phyloP scores from a whole-genome alignment of 2,797 vertebrate species.

The Enteromius trimaculatus region DNA sequence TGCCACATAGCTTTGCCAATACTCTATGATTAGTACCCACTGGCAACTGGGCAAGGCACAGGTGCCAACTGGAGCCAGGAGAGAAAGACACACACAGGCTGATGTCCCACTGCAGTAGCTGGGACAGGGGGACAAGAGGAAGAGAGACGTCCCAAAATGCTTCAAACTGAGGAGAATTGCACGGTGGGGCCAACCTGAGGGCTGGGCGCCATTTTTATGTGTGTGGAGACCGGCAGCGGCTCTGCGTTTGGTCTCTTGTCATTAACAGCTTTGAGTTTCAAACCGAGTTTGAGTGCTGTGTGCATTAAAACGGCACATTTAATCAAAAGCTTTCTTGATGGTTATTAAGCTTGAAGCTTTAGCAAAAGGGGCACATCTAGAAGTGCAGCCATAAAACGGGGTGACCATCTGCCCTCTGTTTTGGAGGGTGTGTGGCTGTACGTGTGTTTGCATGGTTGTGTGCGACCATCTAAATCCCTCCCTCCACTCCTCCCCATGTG shows the following conservation, averaged over 20 bases:
- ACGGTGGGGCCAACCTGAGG: not conserved
- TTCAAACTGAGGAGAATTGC: conserved; percentile 26
- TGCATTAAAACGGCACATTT: conserved; percentile 21
- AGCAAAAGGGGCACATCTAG: conserved; percentile 35
- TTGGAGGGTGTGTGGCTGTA: conserved; percentile 30
- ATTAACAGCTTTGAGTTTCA: not conserved
- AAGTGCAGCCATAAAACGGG: conserved; percentile 28
- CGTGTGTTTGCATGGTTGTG: conserved; percentile 39
- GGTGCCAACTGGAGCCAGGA: conserved; percentile 83
- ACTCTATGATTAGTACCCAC: conserved; percentile 86
- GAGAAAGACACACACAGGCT: conserved; percentile 71
- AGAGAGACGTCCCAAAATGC: conserved; percentile 19
- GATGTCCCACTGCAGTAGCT: conserved; percentile 42
- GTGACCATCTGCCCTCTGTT: conserved; percentile 54
- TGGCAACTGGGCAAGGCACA: conserved; percentile 82
- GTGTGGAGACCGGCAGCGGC: not conserved
- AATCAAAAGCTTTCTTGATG: conserved; percentile 21
- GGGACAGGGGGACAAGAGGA: conserved; percentile 37
- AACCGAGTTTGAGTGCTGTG: not conserved
- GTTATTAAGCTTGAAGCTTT: conserved; percentile 23
- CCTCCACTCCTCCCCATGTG: conserved; percentile 48
- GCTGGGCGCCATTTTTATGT: not conserved
- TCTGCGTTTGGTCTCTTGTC: not conserved
- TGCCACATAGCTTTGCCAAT: conserved; percentile 82
- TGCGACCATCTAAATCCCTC: conserved; percentile 39